Conservation (phyloP, 1,140 invertebrate species). For the Drosophila pectinifera region DNA sequence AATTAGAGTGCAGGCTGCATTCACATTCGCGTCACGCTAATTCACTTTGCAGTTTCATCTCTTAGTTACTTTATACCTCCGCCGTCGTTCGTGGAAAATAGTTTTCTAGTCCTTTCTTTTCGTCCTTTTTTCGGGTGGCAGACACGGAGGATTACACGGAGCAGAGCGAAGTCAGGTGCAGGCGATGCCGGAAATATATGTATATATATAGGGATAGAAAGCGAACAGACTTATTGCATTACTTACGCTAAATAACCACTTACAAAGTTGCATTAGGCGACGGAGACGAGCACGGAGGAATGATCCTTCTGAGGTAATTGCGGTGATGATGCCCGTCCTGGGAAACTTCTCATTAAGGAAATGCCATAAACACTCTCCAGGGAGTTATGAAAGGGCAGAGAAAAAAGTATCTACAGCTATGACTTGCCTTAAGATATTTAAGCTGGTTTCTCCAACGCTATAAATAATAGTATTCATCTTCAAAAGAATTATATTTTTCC, state of each 20-base stretch:
- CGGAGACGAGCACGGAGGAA: conserved; percentile 31
- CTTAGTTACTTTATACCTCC: conserved; percentile 35
- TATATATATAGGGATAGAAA: conserved; percentile 34
- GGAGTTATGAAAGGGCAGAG: conserved; percentile 26
- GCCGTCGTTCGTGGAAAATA: conserved; percentile 33
- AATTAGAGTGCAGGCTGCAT: conserved; percentile 42
- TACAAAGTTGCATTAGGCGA: conserved; percentile 66
- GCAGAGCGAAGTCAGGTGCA: conserved; percentile 38
- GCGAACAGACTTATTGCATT: conserved; percentile 80
- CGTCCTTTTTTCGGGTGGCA: conserved; percentile 1
- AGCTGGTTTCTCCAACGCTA: too few species aligned
- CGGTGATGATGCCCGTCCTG: conserved; percentile 44
- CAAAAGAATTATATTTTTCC: neutral
- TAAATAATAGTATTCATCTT: neutral
- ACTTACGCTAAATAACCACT: conserved; percentile 82
- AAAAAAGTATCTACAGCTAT: neutral
- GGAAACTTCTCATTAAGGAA: conserved; percentile 66
- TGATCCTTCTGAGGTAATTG: conserved; percentile 52
- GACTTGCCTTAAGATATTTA: too few species aligned
- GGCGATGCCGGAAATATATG: conserved; percentile 61
- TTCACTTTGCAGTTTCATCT: conserved; percentile 70
- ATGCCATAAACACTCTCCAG: conserved; percentile 22
- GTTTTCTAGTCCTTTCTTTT: conserved; percentile 22
- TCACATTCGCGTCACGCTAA: conserved; percentile 54
- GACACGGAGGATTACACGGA: conserved; percentile 57